These are phyloP conservation scores for Cotesia vestalis DNA, from an alignment of 1,140 invertebrate genomes.

Conservation along the genomic window DNA sequence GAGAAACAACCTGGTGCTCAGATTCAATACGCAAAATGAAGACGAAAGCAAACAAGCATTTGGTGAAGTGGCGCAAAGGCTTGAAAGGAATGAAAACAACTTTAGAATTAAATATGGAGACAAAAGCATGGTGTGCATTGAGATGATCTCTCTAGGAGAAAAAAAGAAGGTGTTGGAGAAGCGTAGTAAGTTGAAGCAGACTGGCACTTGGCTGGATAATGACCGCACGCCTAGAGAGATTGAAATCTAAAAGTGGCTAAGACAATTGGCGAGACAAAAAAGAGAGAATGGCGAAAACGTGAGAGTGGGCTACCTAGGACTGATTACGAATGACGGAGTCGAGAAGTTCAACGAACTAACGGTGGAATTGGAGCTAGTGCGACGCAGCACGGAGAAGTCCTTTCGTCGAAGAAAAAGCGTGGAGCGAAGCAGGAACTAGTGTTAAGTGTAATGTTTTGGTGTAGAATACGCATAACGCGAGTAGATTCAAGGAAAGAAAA, in stretches of 20 bases:
- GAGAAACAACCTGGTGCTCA: not conserved
- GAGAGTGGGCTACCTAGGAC: not conserved
- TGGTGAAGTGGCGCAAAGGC: not conserved
- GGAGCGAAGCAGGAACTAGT: no score
- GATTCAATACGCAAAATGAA: not conserved
- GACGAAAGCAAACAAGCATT: not conserved
- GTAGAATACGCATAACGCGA: no score
- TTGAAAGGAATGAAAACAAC: not conserved
- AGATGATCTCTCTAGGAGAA: not conserved
- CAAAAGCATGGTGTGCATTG: not conserved
- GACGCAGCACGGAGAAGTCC: no score
- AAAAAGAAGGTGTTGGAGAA: not conserved
- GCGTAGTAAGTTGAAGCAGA: constrained; percentile 30
- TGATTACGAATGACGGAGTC: not conserved
- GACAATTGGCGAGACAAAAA: constrained; percentile 13
- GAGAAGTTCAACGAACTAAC: not conserved
- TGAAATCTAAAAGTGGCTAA: constrained; percentile 28
- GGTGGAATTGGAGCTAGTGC: not conserved
- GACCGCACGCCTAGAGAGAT: constrained; percentile 38
- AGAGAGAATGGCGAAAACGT: not conserved
- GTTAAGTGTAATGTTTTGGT: no score
- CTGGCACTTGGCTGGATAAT: constrained; percentile 35
- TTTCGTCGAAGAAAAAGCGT: no score
- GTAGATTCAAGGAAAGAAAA: no score
- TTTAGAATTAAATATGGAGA: not conserved